phyloP scores from a whole-genome alignment of 2,888 invertebrate species.

The Pseudanteris insignis region DNA sequence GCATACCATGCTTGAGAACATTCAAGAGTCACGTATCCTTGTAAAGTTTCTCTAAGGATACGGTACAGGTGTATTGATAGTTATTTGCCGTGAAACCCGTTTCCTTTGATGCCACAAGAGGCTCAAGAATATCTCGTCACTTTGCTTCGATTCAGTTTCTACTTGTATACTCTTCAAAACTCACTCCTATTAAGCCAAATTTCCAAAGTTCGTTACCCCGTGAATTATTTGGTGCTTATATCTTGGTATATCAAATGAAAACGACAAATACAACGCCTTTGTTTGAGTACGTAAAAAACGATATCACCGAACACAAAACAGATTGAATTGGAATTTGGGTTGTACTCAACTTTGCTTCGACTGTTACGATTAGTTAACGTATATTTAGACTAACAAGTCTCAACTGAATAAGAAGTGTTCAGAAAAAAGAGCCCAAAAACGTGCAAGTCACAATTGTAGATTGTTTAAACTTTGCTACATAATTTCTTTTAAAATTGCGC shows the following conservation, averaged over 20 bases:
- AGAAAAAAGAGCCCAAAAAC: constrained; percentile 3
- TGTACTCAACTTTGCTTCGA: constrained; percentile 4
- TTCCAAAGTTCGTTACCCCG: constrained; percentile 33
- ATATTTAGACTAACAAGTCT: constrained; percentile 10
- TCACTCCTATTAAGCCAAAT: constrained; percentile 38
- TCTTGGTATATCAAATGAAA: too few species aligned
- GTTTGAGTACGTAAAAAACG: too few species aligned
- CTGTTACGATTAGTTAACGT: constrained; percentile 12
- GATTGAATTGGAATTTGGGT: neutral
- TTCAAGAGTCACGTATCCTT: constrained; percentile 40
- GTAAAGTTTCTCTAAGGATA: constrained; percentile 43
- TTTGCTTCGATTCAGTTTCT: constrained; percentile 43
- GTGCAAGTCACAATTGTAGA: constrained; percentile 15
- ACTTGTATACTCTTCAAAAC: constrained; percentile 27
- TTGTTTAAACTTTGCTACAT: constrained; percentile 21
- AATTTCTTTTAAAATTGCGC: constrained; percentile 29
- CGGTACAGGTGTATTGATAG: constrained; percentile 42
- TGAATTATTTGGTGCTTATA: constrained; percentile 38
- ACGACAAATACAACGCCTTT: too few species aligned
- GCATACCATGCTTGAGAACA: constrained; percentile 35
- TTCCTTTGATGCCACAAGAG: constrained; percentile 44
- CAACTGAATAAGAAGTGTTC: constrained; percentile 13
- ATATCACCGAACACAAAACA: too few species aligned
- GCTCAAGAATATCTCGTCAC: constrained; percentile 41
- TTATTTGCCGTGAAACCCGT: constrained; percentile 43